Evolutionary conservation across 2,113 vertebrate species (phyloP).

Genomic region (Sceloporus tristichus): DNA sequence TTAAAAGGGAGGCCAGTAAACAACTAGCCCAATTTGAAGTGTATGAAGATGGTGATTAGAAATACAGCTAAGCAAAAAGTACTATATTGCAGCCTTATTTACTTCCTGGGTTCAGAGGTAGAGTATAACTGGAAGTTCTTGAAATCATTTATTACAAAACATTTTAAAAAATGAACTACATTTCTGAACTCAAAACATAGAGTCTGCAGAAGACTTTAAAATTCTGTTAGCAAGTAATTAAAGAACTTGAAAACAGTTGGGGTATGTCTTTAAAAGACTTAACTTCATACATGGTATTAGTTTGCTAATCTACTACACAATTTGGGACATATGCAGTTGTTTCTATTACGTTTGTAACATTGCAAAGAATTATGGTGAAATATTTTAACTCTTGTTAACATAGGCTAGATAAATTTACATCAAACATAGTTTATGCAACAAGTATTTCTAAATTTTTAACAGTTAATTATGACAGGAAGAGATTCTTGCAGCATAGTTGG

Average conservation of each 20-base stretch:
- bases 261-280: background rate
- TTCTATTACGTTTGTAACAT: constrained; percentile 32
- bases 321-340: constrained; percentile 7
- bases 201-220: background rate
- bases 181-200: background rate
- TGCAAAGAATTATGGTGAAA: background rate
- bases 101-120: constrained; percentile 41
- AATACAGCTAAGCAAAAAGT: constrained; percentile 47
- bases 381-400: background rate
- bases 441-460: constrained; percentile 52
- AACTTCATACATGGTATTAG: constrained; percentile 28
- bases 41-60: constrained; percentile 33
- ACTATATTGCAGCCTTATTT: constrained; percentile 46
- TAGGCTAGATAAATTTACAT: constrained; percentile 12
- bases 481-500: constrained; percentile 35
- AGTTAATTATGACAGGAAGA: constrained; percentile 47
- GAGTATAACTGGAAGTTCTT: constrained; percentile 35
- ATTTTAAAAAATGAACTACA: background rate
- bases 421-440: constrained; percentile 23
- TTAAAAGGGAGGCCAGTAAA: constrained; percentile 44
- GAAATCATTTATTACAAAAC: constrained; percentile 39
- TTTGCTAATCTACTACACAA: constrained; percentile 17
- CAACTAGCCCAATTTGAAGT: constrained; percentile 49
- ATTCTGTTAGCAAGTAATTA: background rate
- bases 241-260: background rate